Conservation (phyloP, 1,140 invertebrate species). For the Leptinotarsa undecemlineata region DNA sequence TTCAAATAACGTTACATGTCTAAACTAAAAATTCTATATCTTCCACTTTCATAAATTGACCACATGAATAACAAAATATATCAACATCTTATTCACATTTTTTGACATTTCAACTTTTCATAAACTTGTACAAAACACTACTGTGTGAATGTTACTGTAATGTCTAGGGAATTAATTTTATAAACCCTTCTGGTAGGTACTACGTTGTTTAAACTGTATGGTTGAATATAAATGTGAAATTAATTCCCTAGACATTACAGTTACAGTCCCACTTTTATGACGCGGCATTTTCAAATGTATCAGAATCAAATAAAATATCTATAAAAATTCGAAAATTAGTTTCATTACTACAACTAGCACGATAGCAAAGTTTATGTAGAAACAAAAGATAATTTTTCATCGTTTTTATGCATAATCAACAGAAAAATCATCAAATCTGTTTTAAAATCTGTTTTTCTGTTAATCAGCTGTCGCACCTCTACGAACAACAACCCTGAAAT, state of each 20-base stretch:
- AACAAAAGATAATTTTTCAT: not conserved
- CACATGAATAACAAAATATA: not conserved
- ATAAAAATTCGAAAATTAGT: not conserved
- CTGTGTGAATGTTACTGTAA: not conserved
- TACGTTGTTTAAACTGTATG: too few species aligned
- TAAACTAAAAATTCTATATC: slow-evolving; percentile 27
- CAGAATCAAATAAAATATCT: not conserved
- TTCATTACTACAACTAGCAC: not conserved
- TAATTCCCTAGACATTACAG: too few species aligned
- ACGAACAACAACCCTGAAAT: too few species aligned
- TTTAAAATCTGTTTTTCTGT: too few species aligned
- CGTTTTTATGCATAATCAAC: not conserved
- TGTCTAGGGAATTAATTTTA: too few species aligned
- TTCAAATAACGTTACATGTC: slow-evolving; percentile 21
- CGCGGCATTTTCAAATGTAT: not conserved
- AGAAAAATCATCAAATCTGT: not conserved
- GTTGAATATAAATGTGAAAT: too few species aligned
- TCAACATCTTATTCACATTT: slow-evolving; percentile 22
- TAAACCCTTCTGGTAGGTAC: too few species aligned
- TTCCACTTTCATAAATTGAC: slow-evolving; percentile 21
- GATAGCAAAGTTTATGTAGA: not conserved
- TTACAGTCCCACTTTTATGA: not conserved
- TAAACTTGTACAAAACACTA: not conserved
- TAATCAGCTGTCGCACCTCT: too few species aligned
- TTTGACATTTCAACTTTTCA: too few species aligned